Evolutionary conservation across 2,797 vertebrate species (phyloP).

Genomic region (Phrynocephalus vlangalii): DNA sequence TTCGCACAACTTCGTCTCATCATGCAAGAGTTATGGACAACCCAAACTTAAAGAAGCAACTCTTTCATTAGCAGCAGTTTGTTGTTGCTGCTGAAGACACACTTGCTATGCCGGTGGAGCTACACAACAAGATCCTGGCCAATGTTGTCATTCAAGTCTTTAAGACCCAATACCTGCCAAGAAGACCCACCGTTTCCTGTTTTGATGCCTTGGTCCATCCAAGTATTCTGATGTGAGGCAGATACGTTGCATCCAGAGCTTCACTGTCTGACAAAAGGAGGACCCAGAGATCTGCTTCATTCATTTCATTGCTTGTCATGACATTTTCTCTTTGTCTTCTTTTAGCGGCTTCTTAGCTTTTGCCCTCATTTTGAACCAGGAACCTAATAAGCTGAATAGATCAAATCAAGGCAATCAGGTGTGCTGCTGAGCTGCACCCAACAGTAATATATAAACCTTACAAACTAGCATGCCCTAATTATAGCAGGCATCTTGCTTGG

Average conservation of each 20-base stretch:
- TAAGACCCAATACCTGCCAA: too few species aligned
- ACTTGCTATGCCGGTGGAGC: too few species aligned
- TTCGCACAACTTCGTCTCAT: too few species aligned
- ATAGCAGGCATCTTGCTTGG: slow-evolving; percentile 21
- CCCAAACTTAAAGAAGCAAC: too few species aligned
- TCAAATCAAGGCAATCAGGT: slow-evolving; percentile 7
- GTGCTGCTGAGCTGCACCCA: neutral
- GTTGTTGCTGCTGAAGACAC: too few species aligned
- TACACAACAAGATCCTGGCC: too few species aligned
- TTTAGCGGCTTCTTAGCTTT: neutral
- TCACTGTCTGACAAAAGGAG: neutral
- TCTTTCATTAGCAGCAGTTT: too few species aligned
- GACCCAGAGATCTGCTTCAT: neutral
- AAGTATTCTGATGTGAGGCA: neutral
- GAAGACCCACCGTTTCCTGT: too few species aligned
- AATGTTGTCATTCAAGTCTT: too few species aligned
- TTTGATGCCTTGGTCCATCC: neutral
- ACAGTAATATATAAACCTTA: neutral
- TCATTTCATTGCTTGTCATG: neutral
- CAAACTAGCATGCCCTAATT: neutral
- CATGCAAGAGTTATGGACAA: too few species aligned
- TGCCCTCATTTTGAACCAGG: neutral
- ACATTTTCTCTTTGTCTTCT: neutral
- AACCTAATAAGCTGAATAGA: slow-evolving; percentile 4
- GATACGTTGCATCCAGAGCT: neutral